These are phyloP conservation scores for Tridacna gigas DNA, from an alignment of 2,888 invertebrate genomes.

Conservation along the genomic window DNA sequence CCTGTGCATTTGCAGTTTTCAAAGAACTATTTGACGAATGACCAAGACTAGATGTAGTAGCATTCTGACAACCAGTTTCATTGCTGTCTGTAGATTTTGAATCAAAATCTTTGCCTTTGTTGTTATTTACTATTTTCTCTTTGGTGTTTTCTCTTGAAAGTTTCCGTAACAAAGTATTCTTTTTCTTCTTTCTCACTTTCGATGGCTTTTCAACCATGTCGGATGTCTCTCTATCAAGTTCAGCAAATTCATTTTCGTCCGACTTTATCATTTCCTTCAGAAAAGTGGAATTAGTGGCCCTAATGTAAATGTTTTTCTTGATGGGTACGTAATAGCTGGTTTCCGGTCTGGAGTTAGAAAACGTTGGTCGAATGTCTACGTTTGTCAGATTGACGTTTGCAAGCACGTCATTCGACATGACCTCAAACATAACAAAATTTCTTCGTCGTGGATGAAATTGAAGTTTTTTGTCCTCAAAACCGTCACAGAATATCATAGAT, in stretches of 20 bases:
- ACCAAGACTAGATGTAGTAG: background rate
- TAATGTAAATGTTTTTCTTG: slow-evolving; percentile 1
- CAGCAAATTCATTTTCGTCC: background rate
- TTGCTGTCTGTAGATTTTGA: background rate
- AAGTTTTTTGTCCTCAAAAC: background rate
- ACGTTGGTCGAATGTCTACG: slow-evolving; percentile 5
- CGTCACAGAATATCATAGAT: slow-evolving; percentile 9
- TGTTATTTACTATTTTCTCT: background rate
- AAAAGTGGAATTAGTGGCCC: background rate
- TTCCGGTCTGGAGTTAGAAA: background rate
- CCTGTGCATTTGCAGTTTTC: background rate
- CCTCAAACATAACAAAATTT: slow-evolving; percentile 11
- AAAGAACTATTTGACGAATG: background rate
- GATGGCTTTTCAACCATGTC: background rate
- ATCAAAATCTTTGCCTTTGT: background rate
- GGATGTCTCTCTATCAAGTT: slow-evolving; percentile 1
- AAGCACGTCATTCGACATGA: slow-evolving; percentile 4
- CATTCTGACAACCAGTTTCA: background rate
- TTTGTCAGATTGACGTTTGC: slow-evolving; percentile 13
- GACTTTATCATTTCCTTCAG: background rate
- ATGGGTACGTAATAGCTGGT: background rate
- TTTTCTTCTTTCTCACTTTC: slow-evolving; percentile 10
- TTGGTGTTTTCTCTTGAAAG: slow-evolving; percentile 16
- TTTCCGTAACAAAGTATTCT: background rate
- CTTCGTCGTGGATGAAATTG: slow-evolving; percentile 24